phyloP scores from a whole-genome alignment of 2,113 vertebrate species.

The Aix galericulata region DNA sequence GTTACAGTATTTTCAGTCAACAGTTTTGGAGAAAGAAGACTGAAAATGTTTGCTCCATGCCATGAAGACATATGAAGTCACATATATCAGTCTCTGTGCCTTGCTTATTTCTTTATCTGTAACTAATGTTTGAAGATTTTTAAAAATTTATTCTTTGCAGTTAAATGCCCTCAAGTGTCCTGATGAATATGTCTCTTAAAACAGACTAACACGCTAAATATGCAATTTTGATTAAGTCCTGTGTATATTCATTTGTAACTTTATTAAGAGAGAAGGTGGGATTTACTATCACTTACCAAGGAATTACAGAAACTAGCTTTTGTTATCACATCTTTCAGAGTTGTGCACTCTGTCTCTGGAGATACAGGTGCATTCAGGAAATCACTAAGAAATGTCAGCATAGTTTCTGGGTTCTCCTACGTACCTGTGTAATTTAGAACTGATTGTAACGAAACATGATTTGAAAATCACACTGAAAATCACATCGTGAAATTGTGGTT shows the following conservation, averaged over 20 bases:
- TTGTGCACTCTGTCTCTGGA: background rate
- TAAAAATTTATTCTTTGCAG: background rate
- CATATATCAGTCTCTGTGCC: background rate
- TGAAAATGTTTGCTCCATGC: background rate
- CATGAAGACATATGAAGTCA: fast-evolving
- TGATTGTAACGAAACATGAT: too few species aligned
- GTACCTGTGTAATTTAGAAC: background rate
- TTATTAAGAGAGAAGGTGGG: background rate
- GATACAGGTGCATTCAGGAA: background rate
- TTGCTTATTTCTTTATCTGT: background rate
- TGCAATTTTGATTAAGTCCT: background rate
- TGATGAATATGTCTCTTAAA: background rate
- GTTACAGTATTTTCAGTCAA: background rate
- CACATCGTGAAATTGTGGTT: too few species aligned
- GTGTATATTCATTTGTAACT: background rate
- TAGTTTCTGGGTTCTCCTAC: background rate
- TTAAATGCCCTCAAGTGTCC: background rate
- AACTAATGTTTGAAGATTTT: background rate
- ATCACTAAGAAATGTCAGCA: background rate
- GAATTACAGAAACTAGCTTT: background rate
- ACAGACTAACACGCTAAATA: background rate
- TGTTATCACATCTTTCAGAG: background rate
- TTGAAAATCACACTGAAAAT: too few species aligned
- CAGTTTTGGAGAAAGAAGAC: background rate
- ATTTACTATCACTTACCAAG: background rate